phyloP scores from a whole-genome alignment of 2,113 vertebrate species.

The Aplodontia rufa region DNA sequence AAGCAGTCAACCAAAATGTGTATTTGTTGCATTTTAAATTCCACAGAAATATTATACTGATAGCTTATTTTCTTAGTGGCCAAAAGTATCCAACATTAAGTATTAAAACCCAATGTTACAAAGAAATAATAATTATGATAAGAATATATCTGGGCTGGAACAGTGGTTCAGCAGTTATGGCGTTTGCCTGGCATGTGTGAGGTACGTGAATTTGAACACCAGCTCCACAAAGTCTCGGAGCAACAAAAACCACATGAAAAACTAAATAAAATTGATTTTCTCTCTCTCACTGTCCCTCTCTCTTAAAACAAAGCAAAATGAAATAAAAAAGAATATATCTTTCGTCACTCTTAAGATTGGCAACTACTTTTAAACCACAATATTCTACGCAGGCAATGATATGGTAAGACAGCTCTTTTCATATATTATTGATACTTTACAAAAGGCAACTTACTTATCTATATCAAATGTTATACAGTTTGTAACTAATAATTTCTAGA shows the following conservation, averaged over 20 bases:
- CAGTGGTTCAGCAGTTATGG: too few relatives aligned
- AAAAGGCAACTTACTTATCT: slow-evolving; percentile 33
- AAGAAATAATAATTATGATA: not conserved
- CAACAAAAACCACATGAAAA: too few relatives aligned
- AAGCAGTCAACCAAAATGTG: slow-evolving; percentile 6
- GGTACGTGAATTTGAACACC: too few relatives aligned
- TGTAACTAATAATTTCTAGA: slow-evolving; percentile 3
- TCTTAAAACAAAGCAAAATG: too few relatives aligned
- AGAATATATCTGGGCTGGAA: too few relatives aligned
- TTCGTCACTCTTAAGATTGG: not conserved
- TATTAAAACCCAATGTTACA: not conserved
- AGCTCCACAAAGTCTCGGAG: too few relatives aligned
- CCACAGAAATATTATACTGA: not conserved
- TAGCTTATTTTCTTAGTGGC: not conserved
- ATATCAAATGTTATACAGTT: not conserved
- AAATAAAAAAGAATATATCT: not conserved
- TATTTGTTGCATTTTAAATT: not conserved
- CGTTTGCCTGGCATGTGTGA: too few relatives aligned
- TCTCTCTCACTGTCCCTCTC: too few relatives aligned
- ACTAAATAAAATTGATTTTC: too few relatives aligned
- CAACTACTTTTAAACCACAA: not conserved
- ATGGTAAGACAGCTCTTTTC: not conserved
- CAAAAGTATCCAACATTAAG: not conserved
- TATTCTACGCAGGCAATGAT: not conserved
- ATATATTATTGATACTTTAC: not conserved